Evolutionary conservation across 1,140 invertebrate species (phyloP).

Genomic region (Cataglyphis hispanica): DNA sequence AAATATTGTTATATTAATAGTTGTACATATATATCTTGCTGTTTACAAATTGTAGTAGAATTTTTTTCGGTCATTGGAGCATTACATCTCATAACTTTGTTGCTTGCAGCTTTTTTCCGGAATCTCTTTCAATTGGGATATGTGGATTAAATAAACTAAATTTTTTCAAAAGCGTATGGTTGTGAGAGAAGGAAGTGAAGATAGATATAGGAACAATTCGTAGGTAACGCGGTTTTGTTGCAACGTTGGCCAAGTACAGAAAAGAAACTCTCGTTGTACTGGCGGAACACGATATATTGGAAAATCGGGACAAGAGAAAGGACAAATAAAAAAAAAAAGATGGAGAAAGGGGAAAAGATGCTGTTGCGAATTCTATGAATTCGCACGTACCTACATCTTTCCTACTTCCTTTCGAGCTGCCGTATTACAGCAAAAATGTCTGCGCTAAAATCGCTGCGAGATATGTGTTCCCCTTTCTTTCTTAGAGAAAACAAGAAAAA

Average conservation of each 20-base stretch:
- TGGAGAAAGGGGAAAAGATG: background rate
- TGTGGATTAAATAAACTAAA: conserved; percentile 33
- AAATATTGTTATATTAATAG: background rate
- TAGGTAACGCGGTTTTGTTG: conserved; percentile 39
- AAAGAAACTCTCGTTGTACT: conserved; percentile 50
- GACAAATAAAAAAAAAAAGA: conserved; percentile 16
- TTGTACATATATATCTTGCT: background rate
- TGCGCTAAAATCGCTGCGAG: conserved; percentile 46
- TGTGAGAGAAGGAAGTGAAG: background rate
- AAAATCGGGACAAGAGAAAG: conserved; percentile 51
- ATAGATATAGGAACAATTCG: conserved; percentile 10
- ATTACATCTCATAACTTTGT: conserved; percentile 7
- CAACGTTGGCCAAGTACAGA: conserved; percentile 48
- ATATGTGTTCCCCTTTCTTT: background rate
- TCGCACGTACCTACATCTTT: conserved; percentile 21
- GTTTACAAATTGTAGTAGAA: background rate
- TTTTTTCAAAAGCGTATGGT: background rate
- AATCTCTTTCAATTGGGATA: conserved; percentile 42
- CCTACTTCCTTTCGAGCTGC: conserved; percentile 6
- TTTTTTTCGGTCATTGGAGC: background rate
- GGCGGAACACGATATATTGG: conserved; percentile 66
- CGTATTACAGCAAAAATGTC: conserved; percentile 43
- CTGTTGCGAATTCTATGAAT: conserved; percentile 48
- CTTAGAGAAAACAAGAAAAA: background rate
- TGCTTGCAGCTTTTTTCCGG: background rate